Evolutionary conservation across 2,113 vertebrate species (phyloP).

Genomic region (Rana temporaria): DNA sequence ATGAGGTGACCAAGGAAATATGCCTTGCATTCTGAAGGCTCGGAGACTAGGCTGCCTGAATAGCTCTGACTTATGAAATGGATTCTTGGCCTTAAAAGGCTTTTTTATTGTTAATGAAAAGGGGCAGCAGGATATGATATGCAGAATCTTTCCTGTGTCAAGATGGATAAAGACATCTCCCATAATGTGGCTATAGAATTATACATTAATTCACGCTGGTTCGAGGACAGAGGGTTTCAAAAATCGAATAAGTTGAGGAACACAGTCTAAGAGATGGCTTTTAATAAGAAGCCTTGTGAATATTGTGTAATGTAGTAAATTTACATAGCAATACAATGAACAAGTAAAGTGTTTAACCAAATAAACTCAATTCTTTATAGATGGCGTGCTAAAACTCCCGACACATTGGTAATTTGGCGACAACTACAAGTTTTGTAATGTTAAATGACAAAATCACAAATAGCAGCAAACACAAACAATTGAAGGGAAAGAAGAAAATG

Average conservation of each 20-base stretch:
- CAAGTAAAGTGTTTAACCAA: slow-evolving; percentile 45
- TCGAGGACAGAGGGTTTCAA: neutral
- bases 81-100: slow-evolving; percentile 43
- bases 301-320: slow-evolving; percentile 29
- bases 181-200: slow-evolving; percentile 35
- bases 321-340: slow-evolving; percentile 24
- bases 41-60: slow-evolving; percentile 25
- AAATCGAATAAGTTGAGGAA: slow-evolving; percentile 11
- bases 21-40: neutral
- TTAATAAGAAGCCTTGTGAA: slow-evolving; percentile 38
- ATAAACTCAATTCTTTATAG: slow-evolving; percentile 45
- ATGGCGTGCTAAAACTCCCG: slow-evolving; percentile 44
- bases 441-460: slow-evolving; percentile 52
- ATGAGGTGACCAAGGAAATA: slow-evolving; percentile 55
- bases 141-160: slow-evolving; percentile 33
- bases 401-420: slow-evolving; percentile 46
- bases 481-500: slow-evolving; percentile 33
- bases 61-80: slow-evolving; percentile 46
- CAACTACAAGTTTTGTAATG: slow-evolving; percentile 51
- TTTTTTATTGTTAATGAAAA: slow-evolving; percentile 57
- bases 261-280: slow-evolving; percentile 19
- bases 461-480: slow-evolving; percentile 54
- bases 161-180: slow-evolving; percentile 50
- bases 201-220: slow-evolving; percentile 41
- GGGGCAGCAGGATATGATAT: slow-evolving; percentile 44